Percentiles rank a stretch among this genome's conserved stretches.
phyloP scores from a whole-genome alignment of 2,888 invertebrate genomes.

The Celastrina argiolus region DNA sequence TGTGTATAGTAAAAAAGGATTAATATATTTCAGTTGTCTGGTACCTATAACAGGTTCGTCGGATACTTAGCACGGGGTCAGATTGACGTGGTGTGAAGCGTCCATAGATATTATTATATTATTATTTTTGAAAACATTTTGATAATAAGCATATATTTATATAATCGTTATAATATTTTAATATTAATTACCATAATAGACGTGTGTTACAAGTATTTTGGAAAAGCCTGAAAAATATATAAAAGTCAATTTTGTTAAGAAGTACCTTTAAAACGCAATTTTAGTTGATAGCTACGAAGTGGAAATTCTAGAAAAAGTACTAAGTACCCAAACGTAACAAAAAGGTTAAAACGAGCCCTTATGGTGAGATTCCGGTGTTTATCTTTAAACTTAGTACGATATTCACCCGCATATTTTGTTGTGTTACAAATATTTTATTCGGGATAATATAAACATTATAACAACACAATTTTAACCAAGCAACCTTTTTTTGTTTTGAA shows the following conservation, averaged over 20 bases:
- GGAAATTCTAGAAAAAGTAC: neutral
- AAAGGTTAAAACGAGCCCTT: neutral
- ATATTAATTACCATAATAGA: too few relatives aligned
- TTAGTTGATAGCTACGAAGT: neutral
- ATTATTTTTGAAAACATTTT: too few relatives aligned
- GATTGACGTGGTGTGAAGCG: too few relatives aligned
- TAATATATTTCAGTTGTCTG: too few relatives aligned
- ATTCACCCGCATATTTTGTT: neutral
- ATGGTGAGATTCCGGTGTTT: neutral
- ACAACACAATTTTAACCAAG: neutral
- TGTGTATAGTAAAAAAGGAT: too few relatives aligned
- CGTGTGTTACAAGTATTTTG: too few relatives aligned
- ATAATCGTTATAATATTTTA: too few relatives aligned
- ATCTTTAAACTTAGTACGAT: neutral
- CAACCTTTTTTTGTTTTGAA: neutral
- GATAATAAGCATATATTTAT: too few relatives aligned
- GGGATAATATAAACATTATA: neutral
- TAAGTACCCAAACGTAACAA: neutral
- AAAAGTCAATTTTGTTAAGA: neutral
- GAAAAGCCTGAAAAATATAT: too few relatives aligned
- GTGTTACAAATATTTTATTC: neutral
- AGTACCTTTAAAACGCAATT: neutral
- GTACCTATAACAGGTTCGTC: too few relatives aligned
- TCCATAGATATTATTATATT: too few relatives aligned
- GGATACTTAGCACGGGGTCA: too few relatives aligned